These are phyloP conservation scores for Opisthograptis luteolata DNA, from an alignment of 2,888 invertebrate species.

Conservation along the genomic window DNA sequence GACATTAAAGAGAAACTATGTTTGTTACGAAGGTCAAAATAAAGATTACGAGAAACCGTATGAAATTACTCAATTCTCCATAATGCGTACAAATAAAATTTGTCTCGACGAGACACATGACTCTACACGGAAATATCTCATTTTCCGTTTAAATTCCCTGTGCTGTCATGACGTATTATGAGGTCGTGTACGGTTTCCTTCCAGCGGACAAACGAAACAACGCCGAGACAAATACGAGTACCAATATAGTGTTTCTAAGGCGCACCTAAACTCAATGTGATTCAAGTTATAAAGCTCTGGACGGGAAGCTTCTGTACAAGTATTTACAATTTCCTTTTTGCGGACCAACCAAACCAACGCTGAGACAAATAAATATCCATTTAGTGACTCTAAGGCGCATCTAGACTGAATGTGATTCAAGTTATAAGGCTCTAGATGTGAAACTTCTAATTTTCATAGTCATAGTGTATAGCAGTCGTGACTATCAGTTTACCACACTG, in stretches of 20 bases:
- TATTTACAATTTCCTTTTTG: too few species aligned
- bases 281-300: background rate
- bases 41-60: too few species aligned
- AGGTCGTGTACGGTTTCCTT: constrained; percentile 43
- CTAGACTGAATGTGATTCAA: background rate
- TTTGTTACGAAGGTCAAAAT: too few species aligned
- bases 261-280: background rate
- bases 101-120: too few species aligned
- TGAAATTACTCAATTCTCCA: too few species aligned
- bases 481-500: too few species aligned
- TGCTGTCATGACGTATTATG: constrained; percentile 29
- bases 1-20: too few species aligned
- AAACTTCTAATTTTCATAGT: too few species aligned
- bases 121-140: constrained; percentile 10
- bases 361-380: constrained; percentile 23
- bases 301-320: too few species aligned
- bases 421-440: too few species aligned
- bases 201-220: constrained; percentile 24
- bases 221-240: constrained; percentile 29
- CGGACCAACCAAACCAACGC: constrained; percentile 31
- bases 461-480: too few species aligned
- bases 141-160: constrained; percentile 22
- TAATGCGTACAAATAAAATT: too few species aligned
- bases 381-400: background rate
- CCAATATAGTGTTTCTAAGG: background rate